Base-by-base conservation (phyloP, 2,113 vertebrate species). In the Nannospalax galili region DNA sequence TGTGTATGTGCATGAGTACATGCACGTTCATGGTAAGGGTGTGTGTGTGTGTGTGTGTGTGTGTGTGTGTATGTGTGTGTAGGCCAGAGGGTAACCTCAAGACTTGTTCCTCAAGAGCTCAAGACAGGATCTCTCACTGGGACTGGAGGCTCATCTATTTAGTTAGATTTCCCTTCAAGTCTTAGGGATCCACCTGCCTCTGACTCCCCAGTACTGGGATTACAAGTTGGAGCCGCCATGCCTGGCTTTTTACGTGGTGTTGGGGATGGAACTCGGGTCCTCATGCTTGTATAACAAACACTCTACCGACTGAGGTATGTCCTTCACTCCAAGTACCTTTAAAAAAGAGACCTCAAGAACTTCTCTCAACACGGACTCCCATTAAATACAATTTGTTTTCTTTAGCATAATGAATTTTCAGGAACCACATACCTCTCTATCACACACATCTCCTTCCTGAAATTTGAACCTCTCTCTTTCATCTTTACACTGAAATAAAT, bases 401-500 rank as follows among this genome's bases (percentile, higher is more conserved):
- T 80, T 82, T 81, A 84, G 72, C 48, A n/a, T 40, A 65, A 67
- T 73, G 73, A 77, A 5, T 81, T 84, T 85, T 60, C 10, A 77
- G 15, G 52, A 60, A 73, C 28, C 32, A 64, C 22, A 67, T 58
- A 65, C n/a, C n/a, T n/a, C n/a, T n/a, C n/a, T n/a, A n/a, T n/a
- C n/a, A n/a, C n/a, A n/a, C n/a, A n/a, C n/a, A n/a, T n/a, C 42
- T 62, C n/a, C 45, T 94, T 79, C 58, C 35, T 42, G 30, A 62
- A 93, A 91, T 80, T 37, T 69, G 24, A 94, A 81, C 60, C 35
- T 90, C 48, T 81, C 20, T 24, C 19, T 45, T 42, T 3, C 24
- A 37, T 90, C 37, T 56, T 84, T 48, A 87, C 48, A 78, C 45
- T n/a, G 65, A 16, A 95, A 91, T 40, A 88, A 84, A 79, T 92